Evolutionary conservation across 1,140 invertebrate genomes (phyloP), one percentile per base, ranked within the genome.

Genomic region (Heliconius himera): DNA sequence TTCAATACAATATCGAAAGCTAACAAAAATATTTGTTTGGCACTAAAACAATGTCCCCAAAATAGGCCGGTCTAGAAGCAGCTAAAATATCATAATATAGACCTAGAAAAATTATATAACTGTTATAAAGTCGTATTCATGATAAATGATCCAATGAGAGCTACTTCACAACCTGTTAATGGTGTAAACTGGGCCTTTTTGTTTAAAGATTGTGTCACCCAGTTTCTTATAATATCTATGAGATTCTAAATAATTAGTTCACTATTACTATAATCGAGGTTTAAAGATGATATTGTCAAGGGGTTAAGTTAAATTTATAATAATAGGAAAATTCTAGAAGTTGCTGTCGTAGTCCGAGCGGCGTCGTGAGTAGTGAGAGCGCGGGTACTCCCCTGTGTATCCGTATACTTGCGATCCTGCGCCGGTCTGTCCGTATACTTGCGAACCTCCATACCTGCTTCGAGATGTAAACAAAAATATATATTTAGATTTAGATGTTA

Each of bases 301-400:
- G 84, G 85, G 83, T 86, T 86, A 84, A 85, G 83, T 76, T 80
- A 83, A 82, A 77, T n/a, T 77, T 77, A 49, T 78, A 81, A 66
- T 80, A 73, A 88, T 85, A 84, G 84, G 80, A 83, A 83, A 75
- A 70, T 83, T 89, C 87, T 93, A 95, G 90, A 95, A 95, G 85
- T 95, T 95, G 84, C 95, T 95, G 85, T 96, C 96, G 88, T 96
- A 96, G 87, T 96, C 96, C 54, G 96, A 96, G 87, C 95, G 94
- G 79, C 95, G 93, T 26, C 95, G 88, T n/a, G 94, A 95, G 87
- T 95, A 95, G 85, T 94, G 93, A 16, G 94, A 94, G 66, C 94
- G 90, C 66, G 94, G 94, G 80, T 93, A 93, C 73, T 95, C 94
- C 46, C 93, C 94, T 13, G 93, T 93, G 86, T 95, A 95, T 13